Base-by-base conservation (phyloP, 2,113 vertebrate genomes). In the Labrus mixtus region DNA sequence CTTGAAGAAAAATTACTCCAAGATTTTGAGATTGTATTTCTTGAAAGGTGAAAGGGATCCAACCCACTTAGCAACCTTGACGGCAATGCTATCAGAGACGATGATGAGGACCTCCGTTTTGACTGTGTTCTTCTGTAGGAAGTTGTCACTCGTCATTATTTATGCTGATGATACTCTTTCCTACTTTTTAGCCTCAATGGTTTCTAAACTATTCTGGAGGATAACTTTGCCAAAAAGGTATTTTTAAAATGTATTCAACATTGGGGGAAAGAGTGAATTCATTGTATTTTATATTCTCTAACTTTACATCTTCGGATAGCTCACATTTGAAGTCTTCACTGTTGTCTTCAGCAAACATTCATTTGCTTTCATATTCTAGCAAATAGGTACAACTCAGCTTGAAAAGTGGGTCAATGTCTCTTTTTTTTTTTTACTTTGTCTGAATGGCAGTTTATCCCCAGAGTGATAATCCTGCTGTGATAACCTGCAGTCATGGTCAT, bases 401-500 rank as follows among this genome's bases (percentile, higher is more conserved):
- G 12, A 64, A 83, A 82, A 78, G 36, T 66, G 50, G 79, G 78
- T 82, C 75, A 65, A 3, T 50, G 68, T 79, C 56, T 33, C 29
- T 33, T 33, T 79, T 6, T 75, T 6, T 75, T 71, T 69, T 45
- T 59, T 56, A 45, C 50, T 41, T 29, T 39, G 23, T 29, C 43
- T 75, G 72, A 74, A 83, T 61, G 51, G 63, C 65, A 83, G 68
- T 84, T 91, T 81, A 82, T 70, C 74, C 76, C 67, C 48, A 68
- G 63, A 71, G 78, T 82, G 68, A 80, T 73, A 76, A 79, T 86
- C 65, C 72, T 73, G 81, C 76, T 82, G 78, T 64, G 78, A 89
- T 80, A 87, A 89, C 86, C 90, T 88, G 87, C 78, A 90, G 78
- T 75, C 79, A 80, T 62, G 54, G 61, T 76, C 67, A 55, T 81